phyloP scores from a whole-genome alignment of 2,113 vertebrate species.

The Ondatra zibethicus region DNA sequence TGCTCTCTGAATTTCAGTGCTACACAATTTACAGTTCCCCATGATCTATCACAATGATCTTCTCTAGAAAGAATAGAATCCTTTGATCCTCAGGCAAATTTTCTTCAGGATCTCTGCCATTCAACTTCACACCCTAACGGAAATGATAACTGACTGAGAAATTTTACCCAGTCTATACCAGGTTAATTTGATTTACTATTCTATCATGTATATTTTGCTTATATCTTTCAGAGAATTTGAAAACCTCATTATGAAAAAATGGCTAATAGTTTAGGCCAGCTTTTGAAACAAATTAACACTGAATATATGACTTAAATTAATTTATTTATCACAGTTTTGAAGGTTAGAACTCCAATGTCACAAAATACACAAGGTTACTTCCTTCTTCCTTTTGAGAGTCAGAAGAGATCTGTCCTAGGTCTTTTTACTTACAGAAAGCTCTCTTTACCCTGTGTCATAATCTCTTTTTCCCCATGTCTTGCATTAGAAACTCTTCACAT shows the following conservation, averaged over 20 bases:
- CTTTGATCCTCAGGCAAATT: not conserved
- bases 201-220: not conserved
- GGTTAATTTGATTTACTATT: not conserved
- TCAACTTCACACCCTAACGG: not conserved
- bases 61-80: not conserved
- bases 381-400: not conserved
- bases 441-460: too few species aligned
- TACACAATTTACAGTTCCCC: not conserved
- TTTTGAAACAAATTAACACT: not conserved
- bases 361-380: too few species aligned
- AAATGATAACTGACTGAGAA: not conserved
- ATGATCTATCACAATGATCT: not conserved
- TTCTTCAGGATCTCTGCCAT: not conserved
- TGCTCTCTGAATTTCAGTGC: not conserved
- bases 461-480: too few species aligned
- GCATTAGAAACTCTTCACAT: too few species aligned
- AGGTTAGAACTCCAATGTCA: not conserved
- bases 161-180: not conserved
- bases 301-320: too few species aligned
- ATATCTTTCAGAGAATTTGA: not conserved
- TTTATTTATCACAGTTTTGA: not conserved
- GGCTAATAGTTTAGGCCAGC: not conserved
- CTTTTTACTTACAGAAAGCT: not conserved
- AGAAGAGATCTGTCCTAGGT: not conserved
- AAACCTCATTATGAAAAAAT: not conserved